Evolutionary conservation across 2,888 invertebrate genomes (phyloP).

Genomic region (Saturnia japonica): DNA sequence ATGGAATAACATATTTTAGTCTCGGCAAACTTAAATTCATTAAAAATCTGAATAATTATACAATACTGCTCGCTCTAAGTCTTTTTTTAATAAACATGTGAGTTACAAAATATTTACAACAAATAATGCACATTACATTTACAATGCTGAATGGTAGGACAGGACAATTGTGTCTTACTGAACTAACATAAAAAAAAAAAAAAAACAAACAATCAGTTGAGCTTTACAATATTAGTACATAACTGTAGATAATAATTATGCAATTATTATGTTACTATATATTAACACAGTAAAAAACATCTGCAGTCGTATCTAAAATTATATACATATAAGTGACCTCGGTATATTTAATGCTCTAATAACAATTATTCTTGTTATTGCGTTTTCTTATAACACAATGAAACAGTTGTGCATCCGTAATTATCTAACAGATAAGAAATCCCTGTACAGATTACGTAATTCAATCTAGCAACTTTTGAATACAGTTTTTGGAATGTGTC

Average conservation of each 20-base stretch:
- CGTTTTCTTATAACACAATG: conserved; percentile 20
- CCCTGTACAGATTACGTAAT: neutral
- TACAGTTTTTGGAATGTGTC: neutral
- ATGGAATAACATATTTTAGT: too few relatives aligned
- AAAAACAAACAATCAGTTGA: too few relatives aligned
- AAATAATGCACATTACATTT: too few relatives aligned
- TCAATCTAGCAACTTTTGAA: neutral
- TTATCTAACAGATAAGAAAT: neutral
- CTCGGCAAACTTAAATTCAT: too few relatives aligned
- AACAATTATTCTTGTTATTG: conserved; percentile 12
- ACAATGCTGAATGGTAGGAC: too few relatives aligned
- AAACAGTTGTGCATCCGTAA: neutral
- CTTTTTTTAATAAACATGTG: too few relatives aligned
- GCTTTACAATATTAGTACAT: too few relatives aligned
- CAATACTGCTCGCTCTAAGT: too few relatives aligned
- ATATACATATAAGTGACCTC: neutral
- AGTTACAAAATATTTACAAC: too few relatives aligned
- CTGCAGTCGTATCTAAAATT: neutral
- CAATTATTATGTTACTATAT: neutral
- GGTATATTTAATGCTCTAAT: neutral
- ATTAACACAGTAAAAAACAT: neutral
- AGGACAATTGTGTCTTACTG: too few relatives aligned
- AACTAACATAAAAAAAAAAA: too few relatives aligned
- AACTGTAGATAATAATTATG: neutral
- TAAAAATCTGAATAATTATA: too few relatives aligned